Evolutionary conservation across 1,140 invertebrate genomes (phyloP).

Genomic region (Drosophila burlai): DNA sequence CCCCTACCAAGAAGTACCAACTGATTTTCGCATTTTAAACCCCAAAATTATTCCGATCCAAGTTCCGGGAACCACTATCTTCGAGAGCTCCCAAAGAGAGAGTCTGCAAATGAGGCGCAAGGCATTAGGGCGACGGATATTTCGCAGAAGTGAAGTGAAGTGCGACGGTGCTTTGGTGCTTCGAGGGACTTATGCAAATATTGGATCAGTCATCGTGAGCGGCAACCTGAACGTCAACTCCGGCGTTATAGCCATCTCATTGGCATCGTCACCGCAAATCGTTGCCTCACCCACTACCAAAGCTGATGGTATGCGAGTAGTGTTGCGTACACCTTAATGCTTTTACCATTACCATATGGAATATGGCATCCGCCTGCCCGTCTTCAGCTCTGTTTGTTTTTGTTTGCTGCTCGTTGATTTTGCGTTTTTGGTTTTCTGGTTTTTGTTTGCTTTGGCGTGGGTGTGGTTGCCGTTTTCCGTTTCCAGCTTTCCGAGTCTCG

Average conservation of each 20-base stretch:
- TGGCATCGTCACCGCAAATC: constrained; percentile 69
- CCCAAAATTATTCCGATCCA: neutral
- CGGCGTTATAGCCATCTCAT: constrained; percentile 49
- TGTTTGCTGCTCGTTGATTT: constrained; percentile 77
- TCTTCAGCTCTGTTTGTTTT: constrained; percentile 28
- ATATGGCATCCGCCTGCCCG: constrained; percentile 25
- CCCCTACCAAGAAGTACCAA: neutral
- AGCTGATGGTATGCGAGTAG: constrained; percentile 18
- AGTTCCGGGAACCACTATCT: neutral
- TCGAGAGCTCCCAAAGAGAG: neutral
- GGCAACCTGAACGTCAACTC: constrained; percentile 34
- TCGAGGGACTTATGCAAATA: constrained; percentile 80
- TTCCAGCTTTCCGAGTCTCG: neutral
- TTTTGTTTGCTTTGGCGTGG: constrained; percentile 69
- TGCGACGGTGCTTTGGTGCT: constrained; percentile 54
- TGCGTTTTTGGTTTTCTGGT: constrained; percentile 71
- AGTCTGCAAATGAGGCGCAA: constrained; percentile 34
- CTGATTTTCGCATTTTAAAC: neutral
- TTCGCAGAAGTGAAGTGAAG: constrained; percentile 43
- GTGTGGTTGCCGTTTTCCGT: constrained; percentile 13
- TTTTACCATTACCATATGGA: constrained; percentile 78
- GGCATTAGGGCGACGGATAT: constrained; percentile 61
- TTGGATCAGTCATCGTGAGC: constrained; percentile 60
- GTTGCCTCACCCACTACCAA: constrained; percentile 59
- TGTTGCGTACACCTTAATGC: constrained; percentile 70